phyloP scores from a whole-genome alignment of 2,113 vertebrate species.

The Brachyhypopomus occidentalis region DNA sequence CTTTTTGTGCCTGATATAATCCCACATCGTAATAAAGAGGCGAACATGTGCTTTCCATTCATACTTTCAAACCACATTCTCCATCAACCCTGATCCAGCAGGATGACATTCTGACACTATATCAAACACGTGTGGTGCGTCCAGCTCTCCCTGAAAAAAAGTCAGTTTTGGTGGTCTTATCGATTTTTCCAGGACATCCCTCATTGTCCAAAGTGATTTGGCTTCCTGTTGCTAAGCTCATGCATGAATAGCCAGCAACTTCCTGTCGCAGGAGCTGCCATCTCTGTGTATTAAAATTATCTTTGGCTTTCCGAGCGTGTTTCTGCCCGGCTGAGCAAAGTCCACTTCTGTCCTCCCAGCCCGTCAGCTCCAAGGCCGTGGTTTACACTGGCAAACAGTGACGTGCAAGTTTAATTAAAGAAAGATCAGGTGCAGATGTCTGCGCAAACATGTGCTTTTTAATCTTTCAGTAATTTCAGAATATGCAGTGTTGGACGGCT shows the following conservation, averaged over 20 bases:
- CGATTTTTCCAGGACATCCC: conserved; percentile 57
- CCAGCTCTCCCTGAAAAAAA: background rate
- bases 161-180: conserved; percentile 51
- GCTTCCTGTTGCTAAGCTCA: conserved; percentile 42
- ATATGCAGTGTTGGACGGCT: conserved; percentile 8
- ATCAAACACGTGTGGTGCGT: conserved; percentile 40
- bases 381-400: conserved; percentile 63
- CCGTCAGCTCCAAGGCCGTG: conserved; percentile 47
- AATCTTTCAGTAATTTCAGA: conserved; percentile 56
- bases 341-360: conserved; percentile 38
- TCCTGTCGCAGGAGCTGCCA: conserved; percentile 16
- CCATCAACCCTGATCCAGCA: conserved; percentile 37
- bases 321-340: conserved; percentile 50
- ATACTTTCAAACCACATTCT: conserved; percentile 2
- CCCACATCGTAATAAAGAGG: conserved; percentile 15
- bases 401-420: conserved; percentile 68
- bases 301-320: conserved; percentile 42
- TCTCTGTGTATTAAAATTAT: conserved; percentile 44
- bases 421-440: conserved; percentile 58
- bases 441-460: conserved; percentile 63
- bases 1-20: conserved; percentile 10
- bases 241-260: conserved; percentile 39
- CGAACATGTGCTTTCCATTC: conserved; percentile 2
- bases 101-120: conserved; percentile 31
- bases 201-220: conserved; percentile 60